phyloP scores from a whole-genome alignment of 2,888 invertebrate genomes.

The Alloplasta piceator region DNA sequence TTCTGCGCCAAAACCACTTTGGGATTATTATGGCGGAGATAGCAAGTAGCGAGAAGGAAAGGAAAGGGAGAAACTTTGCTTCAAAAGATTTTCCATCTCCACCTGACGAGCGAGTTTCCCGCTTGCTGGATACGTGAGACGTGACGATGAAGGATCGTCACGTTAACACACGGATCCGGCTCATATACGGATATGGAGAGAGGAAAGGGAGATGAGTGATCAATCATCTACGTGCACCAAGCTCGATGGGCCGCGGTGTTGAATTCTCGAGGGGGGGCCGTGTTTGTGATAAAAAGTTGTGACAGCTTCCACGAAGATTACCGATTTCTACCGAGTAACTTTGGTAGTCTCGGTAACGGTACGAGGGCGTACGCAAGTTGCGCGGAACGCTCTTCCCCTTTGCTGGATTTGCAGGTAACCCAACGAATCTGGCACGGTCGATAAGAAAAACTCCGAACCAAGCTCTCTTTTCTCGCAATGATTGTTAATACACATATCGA shows the following conservation, averaged over 20 bases:
- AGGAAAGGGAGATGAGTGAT: conserved; percentile 55
- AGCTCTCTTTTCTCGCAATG: conserved; percentile 16
- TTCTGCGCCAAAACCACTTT: conserved; percentile 16
- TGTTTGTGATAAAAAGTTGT: conserved; percentile 60
- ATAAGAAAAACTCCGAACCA: conserved; percentile 41
- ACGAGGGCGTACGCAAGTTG: conserved; percentile 24
- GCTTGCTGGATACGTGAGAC: conserved; percentile 56
- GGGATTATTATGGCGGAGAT: conserved; percentile 34
- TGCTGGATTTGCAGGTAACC: background rate
- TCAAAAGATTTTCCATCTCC: conserved; percentile 51
- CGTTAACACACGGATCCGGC: conserved; percentile 63
- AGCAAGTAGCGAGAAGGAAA: background rate
- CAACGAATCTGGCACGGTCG: conserved; percentile 26
- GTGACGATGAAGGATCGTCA: conserved; percentile 66
- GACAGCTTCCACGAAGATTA: conserved; percentile 64
- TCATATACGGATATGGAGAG: conserved; percentile 64
- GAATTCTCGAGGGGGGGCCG: conserved; percentile 55
- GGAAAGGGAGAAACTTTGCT: conserved; percentile 16
- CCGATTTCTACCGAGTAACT: conserved; percentile 44
- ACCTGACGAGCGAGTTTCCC: conserved; percentile 38
- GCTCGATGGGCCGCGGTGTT: conserved; percentile 22
- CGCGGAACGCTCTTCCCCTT: background rate
- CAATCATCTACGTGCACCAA: conserved; percentile 61
- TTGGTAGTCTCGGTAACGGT: conserved; percentile 22
- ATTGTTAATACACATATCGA: background rate